Evolutionary conservation across 2,113 vertebrate genomes (phyloP), one percentile per base, ranked within the genome.

Genomic region (Chascanopsetta lugubris): DNA sequence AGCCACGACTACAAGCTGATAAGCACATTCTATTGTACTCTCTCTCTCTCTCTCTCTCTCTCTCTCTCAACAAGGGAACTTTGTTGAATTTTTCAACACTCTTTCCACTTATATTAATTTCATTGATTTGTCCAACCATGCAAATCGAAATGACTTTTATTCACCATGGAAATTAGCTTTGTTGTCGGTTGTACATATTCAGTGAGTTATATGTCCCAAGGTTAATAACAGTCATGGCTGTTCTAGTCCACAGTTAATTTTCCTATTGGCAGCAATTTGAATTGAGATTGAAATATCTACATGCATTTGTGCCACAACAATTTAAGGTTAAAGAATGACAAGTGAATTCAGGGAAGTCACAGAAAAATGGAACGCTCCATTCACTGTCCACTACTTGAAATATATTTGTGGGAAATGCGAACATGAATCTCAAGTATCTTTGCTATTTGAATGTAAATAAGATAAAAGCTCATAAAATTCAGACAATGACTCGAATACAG

Each of bases 341-440:
- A 85, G 75, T 74, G 76, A 77, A 86, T 76, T 80, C 51, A 74
- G 83, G 82, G 67, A 79, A 83, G 75, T 77, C 74, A 72, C 43
- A 27, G 59, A 58, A 60, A 81, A 87, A 74, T 64, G 38, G 55
- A 58, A 18, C 30, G 29, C 54, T 58, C 59, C 72, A 82, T 80
- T 85, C 84, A 87, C 88, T 86, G 67, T 55, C 68, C 48, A 22
- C 74, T 77, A 87, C 90, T 89, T 88, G 72, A 89, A 85, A 82
- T 77, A 65, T 75, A 89, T 88, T 85, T 85, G 72, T 48, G 38
- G 47, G 30, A 38, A 85, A 81, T 70, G 60, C 65, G 69, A 54
- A 69, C 26, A 26, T 58, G 49, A 51, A 58, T 74, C 55, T 69
- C 34, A 54, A 71, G 60, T 69, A 54, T 72, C 68, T 34, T 27